A percentile compares a stretch with the other conserved stretches of the same genome.
Conservation (phyloP, 2,113 vertebrate species). For the Herpailurus yagouaroundi region DNA sequence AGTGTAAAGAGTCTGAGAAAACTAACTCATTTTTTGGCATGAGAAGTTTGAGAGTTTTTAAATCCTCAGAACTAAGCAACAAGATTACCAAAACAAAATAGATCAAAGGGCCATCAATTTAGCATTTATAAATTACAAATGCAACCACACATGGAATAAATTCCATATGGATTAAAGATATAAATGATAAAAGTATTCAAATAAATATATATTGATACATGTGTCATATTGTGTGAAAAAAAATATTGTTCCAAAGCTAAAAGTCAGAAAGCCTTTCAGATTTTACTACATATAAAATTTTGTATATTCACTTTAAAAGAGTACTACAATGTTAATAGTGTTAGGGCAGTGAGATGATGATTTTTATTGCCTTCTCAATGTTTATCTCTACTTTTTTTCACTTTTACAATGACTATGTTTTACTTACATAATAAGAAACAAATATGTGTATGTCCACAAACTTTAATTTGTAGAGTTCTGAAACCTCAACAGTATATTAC, state of each 20-base stretch:
- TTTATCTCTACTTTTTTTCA: conserved; percentile 23
- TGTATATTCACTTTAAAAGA: conserved; percentile 36
- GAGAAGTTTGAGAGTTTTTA: conserved; percentile 40
- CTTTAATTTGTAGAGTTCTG: conserved; percentile 25
- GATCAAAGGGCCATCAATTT: background rate
- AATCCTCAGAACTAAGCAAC: conserved; percentile 19
- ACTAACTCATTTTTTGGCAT: conserved; percentile 11
- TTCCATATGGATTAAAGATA: conserved; percentile 35
- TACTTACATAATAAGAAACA: conserved; percentile 49
- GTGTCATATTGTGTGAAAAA: background rate
- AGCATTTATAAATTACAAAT: conserved; percentile 48
- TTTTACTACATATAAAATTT: conserved; percentile 1
- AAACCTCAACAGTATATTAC: background rate
- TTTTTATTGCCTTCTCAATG: conserved; percentile 50
- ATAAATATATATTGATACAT: conserved; percentile 11
- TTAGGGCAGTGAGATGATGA: background rate
- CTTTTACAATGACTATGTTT: conserved; percentile 22
- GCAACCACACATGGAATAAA: conserved; percentile 12
- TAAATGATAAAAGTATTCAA: conserved; percentile 36
- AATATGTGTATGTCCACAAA: background rate
- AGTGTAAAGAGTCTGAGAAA: conserved; percentile 25
- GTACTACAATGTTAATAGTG: background rate
- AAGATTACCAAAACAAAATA: conserved; percentile 60
- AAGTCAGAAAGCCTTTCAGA: background rate
- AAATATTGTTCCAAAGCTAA: background rate